phyloP scores from a whole-genome alignment of 2,797 vertebrate species.

The Squalus acanthias region DNA sequence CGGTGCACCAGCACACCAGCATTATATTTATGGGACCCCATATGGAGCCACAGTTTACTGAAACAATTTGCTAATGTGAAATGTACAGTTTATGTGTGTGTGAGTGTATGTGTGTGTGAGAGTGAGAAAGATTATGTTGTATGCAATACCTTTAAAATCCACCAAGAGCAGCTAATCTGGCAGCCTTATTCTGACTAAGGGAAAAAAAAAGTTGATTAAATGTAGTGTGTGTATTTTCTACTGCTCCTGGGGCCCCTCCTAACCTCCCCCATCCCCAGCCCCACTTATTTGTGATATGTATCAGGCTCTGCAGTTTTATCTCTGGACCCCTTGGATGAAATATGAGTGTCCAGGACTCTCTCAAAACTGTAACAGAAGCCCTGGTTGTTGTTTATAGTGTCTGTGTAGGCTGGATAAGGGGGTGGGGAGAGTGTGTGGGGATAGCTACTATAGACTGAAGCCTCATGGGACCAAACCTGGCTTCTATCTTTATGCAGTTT shows the following conservation, averaged over 20 bases:
- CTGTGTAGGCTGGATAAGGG: conserved; percentile 61
- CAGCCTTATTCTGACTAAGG: not conserved
- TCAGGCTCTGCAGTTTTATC: not conserved
- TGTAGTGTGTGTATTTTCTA: not conserved
- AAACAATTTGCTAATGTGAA: not conserved
- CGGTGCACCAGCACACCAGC: not conserved
- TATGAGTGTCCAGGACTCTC: not conserved
- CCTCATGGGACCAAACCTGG: conserved; percentile 9
- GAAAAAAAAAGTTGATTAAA: not conserved
- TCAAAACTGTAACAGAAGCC: conserved; percentile 46
- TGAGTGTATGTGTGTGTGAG: not conserved
- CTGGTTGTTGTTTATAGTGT: conserved; percentile 62
- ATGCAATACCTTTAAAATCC: not conserved
- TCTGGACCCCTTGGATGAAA: not conserved
- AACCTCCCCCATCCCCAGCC: not conserved
- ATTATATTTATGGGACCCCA: not conserved
- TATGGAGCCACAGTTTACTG: not conserved
- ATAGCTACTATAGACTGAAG: conserved; percentile 49
- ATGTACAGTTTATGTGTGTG: not conserved
- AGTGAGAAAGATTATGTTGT: not conserved
- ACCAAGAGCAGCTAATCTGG: not conserved
- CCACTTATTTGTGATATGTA: not conserved
- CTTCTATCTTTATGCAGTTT: conserved; percentile 1
- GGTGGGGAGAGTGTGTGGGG: conserved; percentile 58
- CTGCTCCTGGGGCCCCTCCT: not conserved